Evolutionary conservation across 2,888 invertebrate genomes (phyloP).

Genomic region (Drosophila nigritarsus): DNA sequence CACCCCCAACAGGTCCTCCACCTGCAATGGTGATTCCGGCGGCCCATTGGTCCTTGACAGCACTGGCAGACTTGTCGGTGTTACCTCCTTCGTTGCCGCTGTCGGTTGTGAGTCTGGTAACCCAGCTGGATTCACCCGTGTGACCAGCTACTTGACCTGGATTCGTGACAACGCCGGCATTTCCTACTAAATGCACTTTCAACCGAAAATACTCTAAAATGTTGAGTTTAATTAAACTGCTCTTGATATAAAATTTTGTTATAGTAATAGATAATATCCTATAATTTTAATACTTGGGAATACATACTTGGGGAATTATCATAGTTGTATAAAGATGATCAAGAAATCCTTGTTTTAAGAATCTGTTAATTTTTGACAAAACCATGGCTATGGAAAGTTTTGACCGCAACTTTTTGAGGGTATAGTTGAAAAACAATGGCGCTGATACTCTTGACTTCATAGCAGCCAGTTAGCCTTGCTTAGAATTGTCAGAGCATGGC

Average conservation of each 20-base stretch:
- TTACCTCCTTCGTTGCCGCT: constrained; percentile 71
- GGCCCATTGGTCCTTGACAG: constrained; percentile 73
- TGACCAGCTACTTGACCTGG: constrained; percentile 75
- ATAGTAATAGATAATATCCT: not conserved
- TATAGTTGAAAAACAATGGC: not conserved
- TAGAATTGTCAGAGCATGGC: not conserved
- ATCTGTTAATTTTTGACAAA: not conserved
- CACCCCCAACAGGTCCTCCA: constrained; percentile 64
- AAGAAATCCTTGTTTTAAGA: not conserved
- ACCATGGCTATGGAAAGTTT: not conserved
- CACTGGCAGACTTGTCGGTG: constrained; percentile 60
- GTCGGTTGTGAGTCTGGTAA: constrained; percentile 63
- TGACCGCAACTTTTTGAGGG: not conserved
- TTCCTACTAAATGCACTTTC: constrained; percentile 41
- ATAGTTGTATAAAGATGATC: not conserved
- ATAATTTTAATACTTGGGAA: not conserved
- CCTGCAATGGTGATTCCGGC: constrained; percentile 82
- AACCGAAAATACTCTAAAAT: not conserved
- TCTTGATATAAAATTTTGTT: not conserved
- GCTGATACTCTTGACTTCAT: not conserved
- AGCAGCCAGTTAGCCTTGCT: not conserved
- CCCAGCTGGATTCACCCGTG: constrained; percentile 70
- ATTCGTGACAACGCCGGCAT: constrained; percentile 67
- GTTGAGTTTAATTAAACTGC: constrained; percentile 28
- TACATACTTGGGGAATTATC: not conserved